Evolutionary conservation across 2,888 invertebrate genomes (phyloP), one percentile per base, ranked within the genome.

Genomic region (Catocala fraxini): DNA sequence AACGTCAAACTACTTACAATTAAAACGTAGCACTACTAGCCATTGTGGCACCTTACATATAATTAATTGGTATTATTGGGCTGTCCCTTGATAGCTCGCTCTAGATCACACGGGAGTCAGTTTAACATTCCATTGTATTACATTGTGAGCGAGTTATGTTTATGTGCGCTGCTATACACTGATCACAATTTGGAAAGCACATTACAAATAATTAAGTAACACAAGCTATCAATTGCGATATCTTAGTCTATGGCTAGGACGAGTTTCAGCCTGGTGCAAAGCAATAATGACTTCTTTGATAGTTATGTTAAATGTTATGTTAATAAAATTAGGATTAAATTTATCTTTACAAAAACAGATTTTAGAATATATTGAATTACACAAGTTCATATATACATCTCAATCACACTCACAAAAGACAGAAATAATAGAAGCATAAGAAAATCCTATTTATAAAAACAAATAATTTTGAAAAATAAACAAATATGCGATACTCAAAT

Each of bases 41-140:
- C 84, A 77, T 69, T 61, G 87, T 86, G 89, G 87, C 90, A 85
- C 86, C 81, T 89, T 84, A 89, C 86, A 80, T 75, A 71, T 71
- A 59, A 77, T 73, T 62, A 62, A 46, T 15, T 46, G 60, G 42
- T 60, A 59, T 56, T 48, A 2, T 55, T 35, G 57, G 52, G 56
- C 64, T 53, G 59, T 49, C 61, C 51, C 47, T 59, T 15, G n/a
- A 48, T 61, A 65, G 72, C 70, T 75, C 58, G 59, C 59, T 60
- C 65, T 42, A 33, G 63, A 51, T 59, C 12, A 34, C 45, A 54
- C 10, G 34, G n/a, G 63, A 9, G 60, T 59, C 42, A 49, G 43
- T 52, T 57, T 6, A 39, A 49, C 51, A 49, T 56, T 56, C 11
- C 48, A 41, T 52, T 41, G 42, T 65, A 4, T 63, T 25, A 39